These are phyloP conservation scores for Lagenorhynchus albirostris DNA, from an alignment of 2,113 vertebrate genomes.

Conservation along the genomic window DNA sequence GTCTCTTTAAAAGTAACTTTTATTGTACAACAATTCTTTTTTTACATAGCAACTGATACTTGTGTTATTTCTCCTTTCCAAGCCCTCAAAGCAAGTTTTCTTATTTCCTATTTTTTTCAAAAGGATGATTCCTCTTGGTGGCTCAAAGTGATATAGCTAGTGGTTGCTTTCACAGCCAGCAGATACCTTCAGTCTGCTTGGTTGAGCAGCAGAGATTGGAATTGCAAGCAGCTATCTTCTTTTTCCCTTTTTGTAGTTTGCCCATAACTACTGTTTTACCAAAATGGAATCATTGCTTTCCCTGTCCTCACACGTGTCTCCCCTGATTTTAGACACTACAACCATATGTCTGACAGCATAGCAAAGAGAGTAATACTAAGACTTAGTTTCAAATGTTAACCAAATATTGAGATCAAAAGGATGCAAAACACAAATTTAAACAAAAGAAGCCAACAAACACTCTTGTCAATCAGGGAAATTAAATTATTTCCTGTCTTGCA, in stretches of 20 bases:
- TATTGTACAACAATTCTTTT: not conserved
- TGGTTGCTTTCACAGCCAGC: not conserved
- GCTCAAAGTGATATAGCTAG: not conserved
- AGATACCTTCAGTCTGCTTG: not conserved
- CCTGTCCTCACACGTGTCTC: not conserved
- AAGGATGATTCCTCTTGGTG: not conserved
- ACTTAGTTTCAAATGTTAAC: not conserved
- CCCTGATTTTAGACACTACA: not conserved
- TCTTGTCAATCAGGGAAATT: not conserved
- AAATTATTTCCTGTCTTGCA: not conserved
- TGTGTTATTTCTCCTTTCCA: slow-evolving; percentile 10
- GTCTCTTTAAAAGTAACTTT: slow-evolving; percentile 24
- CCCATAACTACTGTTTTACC: not conserved
- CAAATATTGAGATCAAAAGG: not conserved
- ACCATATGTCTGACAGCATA: not conserved
- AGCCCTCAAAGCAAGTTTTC: slow-evolving; percentile 20
- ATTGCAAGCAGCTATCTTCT: not conserved
- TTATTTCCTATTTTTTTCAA: not conserved
- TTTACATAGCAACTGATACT: not conserved
- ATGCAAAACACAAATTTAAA: not conserved
- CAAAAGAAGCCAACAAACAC: not conserved
- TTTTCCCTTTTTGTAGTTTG: not conserved
- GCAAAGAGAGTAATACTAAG: not conserved
- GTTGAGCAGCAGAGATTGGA: not conserved
- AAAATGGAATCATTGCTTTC: not conserved